These are phyloP conservation scores for Anableps anableps DNA, from an alignment of 2,797 vertebrate genomes.

Conservation along the genomic window DNA sequence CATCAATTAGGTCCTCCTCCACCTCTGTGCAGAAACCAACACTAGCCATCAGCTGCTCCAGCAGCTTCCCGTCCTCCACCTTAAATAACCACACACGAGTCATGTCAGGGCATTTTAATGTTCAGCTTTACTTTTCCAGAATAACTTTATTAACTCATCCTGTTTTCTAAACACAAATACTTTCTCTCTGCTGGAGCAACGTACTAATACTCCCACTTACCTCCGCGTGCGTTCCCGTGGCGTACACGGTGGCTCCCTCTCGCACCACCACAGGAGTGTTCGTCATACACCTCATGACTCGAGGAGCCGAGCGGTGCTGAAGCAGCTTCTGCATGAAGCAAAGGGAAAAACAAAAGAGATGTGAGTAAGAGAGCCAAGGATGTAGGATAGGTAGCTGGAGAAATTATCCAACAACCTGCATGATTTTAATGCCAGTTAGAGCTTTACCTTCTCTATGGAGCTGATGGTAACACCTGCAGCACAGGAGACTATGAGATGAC, in stretches of 20 bases:
- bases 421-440: neutral
- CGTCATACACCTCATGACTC: slow-evolving; percentile 97
- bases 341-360: neutral
- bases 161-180: neutral
- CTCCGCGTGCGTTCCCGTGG: slow-evolving; percentile 89
- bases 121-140: neutral
- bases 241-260: slow-evolving; percentile 95
- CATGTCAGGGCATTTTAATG: neutral
- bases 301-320: slow-evolving; percentile 84
- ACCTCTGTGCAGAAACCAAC: slow-evolving; percentile 96
- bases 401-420: neutral
- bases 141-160: neutral
- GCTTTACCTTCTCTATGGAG: slow-evolving; percentile 91
- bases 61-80: slow-evolving; percentile 90
- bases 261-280: slow-evolving; percentile 95
- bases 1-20: slow-evolving; percentile 95
- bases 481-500: slow-evolving; percentile 94
- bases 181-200: neutral
- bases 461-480: slow-evolving; percentile 94
- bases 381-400: neutral
- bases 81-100: slow-evolving; percentile 8
- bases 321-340: slow-evolving; percentile 85
- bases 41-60: slow-evolving; percentile 95
- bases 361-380: neutral
- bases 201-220: slow-evolving; percentile 65